phyloP scores from a whole-genome alignment of 2,797 vertebrate species.

The Eulemur albifrons region DNA sequence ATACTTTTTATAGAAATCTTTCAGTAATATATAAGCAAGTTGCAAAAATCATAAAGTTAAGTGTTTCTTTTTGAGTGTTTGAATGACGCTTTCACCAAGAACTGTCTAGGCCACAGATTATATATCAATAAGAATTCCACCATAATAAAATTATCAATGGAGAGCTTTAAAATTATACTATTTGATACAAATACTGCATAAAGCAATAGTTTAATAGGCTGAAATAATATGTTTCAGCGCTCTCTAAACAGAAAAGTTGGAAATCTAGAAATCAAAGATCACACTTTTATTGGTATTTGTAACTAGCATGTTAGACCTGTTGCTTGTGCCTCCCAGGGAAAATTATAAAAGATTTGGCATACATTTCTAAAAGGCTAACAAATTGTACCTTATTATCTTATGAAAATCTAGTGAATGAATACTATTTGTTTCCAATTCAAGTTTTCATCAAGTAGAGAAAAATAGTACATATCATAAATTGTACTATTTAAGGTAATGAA shows the following conservation, averaged over 20 bases:
- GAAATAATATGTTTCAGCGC: background rate
- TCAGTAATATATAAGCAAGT: conserved; percentile 27
- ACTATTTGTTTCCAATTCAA: background rate
- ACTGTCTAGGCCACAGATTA: background rate
- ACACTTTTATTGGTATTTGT: background rate
- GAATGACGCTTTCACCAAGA: background rate
- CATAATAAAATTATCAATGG: background rate
- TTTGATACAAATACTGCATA: background rate
- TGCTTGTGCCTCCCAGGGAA: conserved; percentile 51
- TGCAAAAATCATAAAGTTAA: conserved; percentile 11
- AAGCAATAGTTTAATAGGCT: background rate
- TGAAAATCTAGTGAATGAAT: background rate
- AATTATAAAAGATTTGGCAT: background rate
- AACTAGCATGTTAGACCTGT: conserved; percentile 63
- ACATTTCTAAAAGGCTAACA: conserved; percentile 17
- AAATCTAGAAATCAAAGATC: conserved; percentile 7
- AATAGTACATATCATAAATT: background rate
- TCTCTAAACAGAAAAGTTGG: background rate
- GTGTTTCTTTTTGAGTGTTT: background rate
- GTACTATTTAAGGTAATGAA: background rate
- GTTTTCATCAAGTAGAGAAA: conserved; percentile 30
- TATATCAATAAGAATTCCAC: background rate
- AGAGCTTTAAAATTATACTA: background rate
- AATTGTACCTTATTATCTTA: background rate
- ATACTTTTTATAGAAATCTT: background rate